Evolutionary conservation across 2,888 invertebrate genomes (phyloP).

Genomic region (Chloroclysta siterata): DNA sequence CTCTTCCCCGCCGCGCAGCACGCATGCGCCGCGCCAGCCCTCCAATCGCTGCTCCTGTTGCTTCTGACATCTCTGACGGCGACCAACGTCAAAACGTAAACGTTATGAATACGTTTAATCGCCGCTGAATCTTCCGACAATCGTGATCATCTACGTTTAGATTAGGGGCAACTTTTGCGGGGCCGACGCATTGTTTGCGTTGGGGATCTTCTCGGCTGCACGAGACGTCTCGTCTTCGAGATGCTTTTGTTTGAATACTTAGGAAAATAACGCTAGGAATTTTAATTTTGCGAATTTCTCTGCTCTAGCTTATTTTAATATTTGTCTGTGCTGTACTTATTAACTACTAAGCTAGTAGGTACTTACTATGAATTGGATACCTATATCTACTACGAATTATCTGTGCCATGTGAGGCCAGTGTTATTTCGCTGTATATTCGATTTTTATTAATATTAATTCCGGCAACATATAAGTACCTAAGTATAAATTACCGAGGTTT

Average conservation of each 20-base stretch:
- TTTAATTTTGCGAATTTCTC: slow-evolving; percentile 18
- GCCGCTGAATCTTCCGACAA: slow-evolving; percentile 72
- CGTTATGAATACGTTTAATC: slow-evolving; percentile 81
- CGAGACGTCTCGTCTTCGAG: slow-evolving; percentile 46
- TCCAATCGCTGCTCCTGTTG: slow-evolving; percentile 80
- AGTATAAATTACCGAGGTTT: too few relatives aligned
- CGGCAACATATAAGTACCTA: too few relatives aligned
- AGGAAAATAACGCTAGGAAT: slow-evolving; percentile 20
- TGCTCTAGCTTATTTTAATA: neutral
- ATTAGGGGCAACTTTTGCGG: slow-evolving; percentile 64
- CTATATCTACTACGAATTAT: too few relatives aligned
- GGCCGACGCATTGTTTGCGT: slow-evolving; percentile 56
- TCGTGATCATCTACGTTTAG: slow-evolving; percentile 71
- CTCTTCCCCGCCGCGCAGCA: slow-evolving; percentile 42
- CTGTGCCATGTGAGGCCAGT: too few relatives aligned
- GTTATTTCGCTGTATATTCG: too few relatives aligned
- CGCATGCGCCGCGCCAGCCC: slow-evolving; percentile 67
- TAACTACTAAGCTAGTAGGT: too few relatives aligned
- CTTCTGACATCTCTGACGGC: slow-evolving; percentile 80
- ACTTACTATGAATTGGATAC: too few relatives aligned
- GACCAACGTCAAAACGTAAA: slow-evolving; percentile 75
- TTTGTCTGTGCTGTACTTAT: neutral
- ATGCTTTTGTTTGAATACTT: slow-evolving; percentile 33
- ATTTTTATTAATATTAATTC: too few relatives aligned
- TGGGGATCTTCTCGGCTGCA: slow-evolving; percentile 48